phyloP scores from a whole-genome alignment of 2,888 invertebrate species.

The Coleophora flavipennella region DNA sequence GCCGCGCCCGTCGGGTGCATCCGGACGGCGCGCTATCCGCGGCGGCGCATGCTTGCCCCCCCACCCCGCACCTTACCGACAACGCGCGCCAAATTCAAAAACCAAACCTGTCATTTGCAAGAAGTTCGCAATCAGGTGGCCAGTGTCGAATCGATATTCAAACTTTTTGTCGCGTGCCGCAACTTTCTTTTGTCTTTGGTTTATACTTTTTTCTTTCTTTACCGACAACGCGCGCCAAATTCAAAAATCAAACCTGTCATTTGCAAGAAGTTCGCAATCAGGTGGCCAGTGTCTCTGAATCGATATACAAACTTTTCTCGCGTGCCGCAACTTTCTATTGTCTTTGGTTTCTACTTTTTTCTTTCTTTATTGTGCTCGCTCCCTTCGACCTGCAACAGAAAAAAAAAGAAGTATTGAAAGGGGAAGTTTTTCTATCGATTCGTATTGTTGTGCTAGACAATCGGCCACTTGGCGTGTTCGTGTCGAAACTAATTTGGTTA shows the following conservation, averaged over 20 bases:
- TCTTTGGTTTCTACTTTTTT: slow-evolving; percentile 23
- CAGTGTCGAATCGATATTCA: slow-evolving; percentile 31
- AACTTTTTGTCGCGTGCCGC: slow-evolving; percentile 37
- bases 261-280: slow-evolving; percentile 3
- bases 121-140: slow-evolving; percentile 10
- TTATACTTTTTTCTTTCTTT: slow-evolving; percentile 28
- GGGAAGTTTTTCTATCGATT: slow-evolving; percentile 55
- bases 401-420: slow-evolving; percentile 48
- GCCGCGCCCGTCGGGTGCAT: slow-evolving; percentile 84
- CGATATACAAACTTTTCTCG: slow-evolving; percentile 44
- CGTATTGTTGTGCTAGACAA: slow-evolving; percentile 56
- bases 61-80: slow-evolving; percentile 23
- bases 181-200: slow-evolving; percentile 25
- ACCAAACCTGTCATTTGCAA: slow-evolving; percentile 26
- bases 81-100: slow-evolving; percentile 21
- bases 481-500: slow-evolving; percentile 70
- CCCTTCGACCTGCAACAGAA: slow-evolving; percentile 56
- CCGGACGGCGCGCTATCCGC: slow-evolving; percentile 62
- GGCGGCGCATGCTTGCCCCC: slow-evolving; percentile 50
- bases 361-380: slow-evolving; percentile 42
- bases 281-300: slow-evolving; percentile 25
- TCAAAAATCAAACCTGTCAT: slow-evolving; percentile 31
- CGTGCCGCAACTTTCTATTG: slow-evolving; percentile 29
- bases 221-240: slow-evolving; percentile 18
- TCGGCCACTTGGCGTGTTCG: slow-evolving; percentile 57